These are phyloP conservation scores for Lethrus apterus DNA, from an alignment of 1,140 invertebrate genomes.

Conservation along the genomic window DNA sequence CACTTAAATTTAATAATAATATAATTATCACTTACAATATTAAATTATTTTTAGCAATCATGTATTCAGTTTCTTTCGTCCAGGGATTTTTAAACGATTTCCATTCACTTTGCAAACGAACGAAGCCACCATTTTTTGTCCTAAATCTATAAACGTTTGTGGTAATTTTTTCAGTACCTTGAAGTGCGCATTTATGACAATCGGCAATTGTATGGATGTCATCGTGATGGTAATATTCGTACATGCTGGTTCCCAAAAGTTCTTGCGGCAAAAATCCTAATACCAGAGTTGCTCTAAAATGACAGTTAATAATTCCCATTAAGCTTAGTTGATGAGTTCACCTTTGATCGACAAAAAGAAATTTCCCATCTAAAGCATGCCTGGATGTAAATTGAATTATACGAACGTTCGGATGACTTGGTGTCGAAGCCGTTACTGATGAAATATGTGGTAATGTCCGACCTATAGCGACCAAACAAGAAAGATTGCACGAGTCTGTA, in stretches of 20 bases:
- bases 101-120: conserved; percentile 74
- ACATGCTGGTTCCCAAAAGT: conserved; percentile 84
- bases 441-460: conserved; percentile 55
- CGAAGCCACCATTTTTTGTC: conserved; percentile 66
- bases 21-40: conserved; percentile 49
- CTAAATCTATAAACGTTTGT: conserved; percentile 74
- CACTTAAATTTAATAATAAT: not conserved
- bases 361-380: conserved; percentile 91
- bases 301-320: conserved; percentile 41
- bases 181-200: conserved; percentile 73
- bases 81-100: conserved; percentile 84
- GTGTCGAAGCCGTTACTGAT: conserved; percentile 36
- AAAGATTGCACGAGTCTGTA: conserved; percentile 67
- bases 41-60: conserved; percentile 77
- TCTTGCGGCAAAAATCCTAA: conserved; percentile 90
- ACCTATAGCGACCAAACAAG: conserved; percentile 79
- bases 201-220: conserved; percentile 76
- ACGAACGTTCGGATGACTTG: conserved; percentile 35
- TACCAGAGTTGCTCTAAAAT: conserved; percentile 70
- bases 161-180: conserved; percentile 53
- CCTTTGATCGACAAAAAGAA: conserved; percentile 93
- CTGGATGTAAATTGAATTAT: conserved; percentile 72
- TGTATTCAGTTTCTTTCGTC: conserved; percentile 86
- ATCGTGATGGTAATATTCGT: conserved; percentile 85
- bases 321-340: conserved; percentile 7